phyloP scores from a whole-genome alignment of 2,113 vertebrate genomes.

The Corynorhinus townsendii region DNA sequence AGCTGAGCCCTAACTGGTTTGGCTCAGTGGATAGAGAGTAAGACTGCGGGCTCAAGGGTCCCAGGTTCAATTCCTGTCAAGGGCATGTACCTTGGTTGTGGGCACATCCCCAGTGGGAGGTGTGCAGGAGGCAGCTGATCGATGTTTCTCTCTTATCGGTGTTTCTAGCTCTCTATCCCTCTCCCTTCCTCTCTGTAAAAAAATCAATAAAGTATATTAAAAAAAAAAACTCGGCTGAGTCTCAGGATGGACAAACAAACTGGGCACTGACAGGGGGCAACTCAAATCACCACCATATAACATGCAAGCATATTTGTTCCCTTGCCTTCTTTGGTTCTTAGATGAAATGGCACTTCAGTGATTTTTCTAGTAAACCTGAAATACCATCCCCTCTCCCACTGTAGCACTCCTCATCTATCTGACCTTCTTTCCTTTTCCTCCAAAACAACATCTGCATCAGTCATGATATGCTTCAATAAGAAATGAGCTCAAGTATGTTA shows the following conservation, averaged over 20 bases:
- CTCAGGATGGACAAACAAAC: neutral
- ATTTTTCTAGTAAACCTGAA: neutral
- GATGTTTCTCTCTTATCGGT: too few relatives aligned
- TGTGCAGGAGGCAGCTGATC: too few relatives aligned
- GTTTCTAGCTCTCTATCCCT: too few relatives aligned
- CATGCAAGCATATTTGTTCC: neutral
- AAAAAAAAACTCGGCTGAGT: too few relatives aligned
- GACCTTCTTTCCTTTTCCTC: neutral
- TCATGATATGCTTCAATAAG: neutral
- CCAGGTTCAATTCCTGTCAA: too few relatives aligned
- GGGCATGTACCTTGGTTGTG: too few relatives aligned
- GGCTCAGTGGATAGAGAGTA: too few relatives aligned
- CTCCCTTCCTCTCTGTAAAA: too few relatives aligned
- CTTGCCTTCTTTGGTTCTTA: neutral
- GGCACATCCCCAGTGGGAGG: too few relatives aligned
- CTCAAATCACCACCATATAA: neutral
- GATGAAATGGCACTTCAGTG: neutral
- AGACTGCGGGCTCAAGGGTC: too few relatives aligned
- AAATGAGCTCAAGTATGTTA: neutral
- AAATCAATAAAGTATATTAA: too few relatives aligned
- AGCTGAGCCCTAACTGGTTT: too few relatives aligned
- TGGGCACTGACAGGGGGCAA: neutral
- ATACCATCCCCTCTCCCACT: neutral
- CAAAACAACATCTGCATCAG: neutral
- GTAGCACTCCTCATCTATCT: neutral